These are phyloP conservation scores for Nemotelus nigrinus DNA, from an alignment of 2,888 invertebrate species.

Conservation along the genomic window DNA sequence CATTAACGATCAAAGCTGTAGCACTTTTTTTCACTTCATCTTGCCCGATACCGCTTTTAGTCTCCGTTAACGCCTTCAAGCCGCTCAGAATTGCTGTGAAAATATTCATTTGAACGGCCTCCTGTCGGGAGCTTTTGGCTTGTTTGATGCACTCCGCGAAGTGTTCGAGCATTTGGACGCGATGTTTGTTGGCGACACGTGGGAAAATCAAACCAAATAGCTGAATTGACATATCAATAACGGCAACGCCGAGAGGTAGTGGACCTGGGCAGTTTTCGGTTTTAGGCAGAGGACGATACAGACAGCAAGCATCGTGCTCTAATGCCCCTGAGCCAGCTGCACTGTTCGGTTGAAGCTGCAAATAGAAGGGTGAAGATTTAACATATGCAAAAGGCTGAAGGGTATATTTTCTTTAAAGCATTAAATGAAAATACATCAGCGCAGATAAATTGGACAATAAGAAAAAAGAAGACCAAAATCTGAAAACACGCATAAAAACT, in stretches of 20 bases:
- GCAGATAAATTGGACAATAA: background rate
- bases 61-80: slow-evolving; percentile 86
- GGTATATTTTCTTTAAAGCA: no score
- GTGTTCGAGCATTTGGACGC: slow-evolving; percentile 96
- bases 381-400: background rate
- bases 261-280: slow-evolving; percentile 73
- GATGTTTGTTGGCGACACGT: slow-evolving; percentile 93
- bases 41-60: slow-evolving; percentile 85
- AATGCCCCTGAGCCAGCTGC: slow-evolving; percentile 95
- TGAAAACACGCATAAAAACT: background rate
- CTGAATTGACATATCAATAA: slow-evolving; percentile 92
- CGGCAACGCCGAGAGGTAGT: slow-evolving; percentile 93
- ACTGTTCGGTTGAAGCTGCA: slow-evolving; percentile 91
- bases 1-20: slow-evolving; percentile 81
- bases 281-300: slow-evolving; percentile 77
- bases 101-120: slow-evolving; percentile 96
- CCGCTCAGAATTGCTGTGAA: slow-evolving; percentile 93
- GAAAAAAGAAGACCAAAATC: background rate
- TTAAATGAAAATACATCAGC: background rate
- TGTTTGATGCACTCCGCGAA: slow-evolving; percentile 94
- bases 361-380: slow-evolving; percentile 47
- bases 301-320: slow-evolving; percentile 94
- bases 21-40: slow-evolving; percentile 90
- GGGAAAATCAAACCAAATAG: slow-evolving; percentile 96
- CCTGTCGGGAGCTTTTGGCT: slow-evolving; percentile 91